Evolutionary conservation across 1,140 invertebrate species (phyloP).

Genomic region (Brachionus rotundiformis): DNA sequence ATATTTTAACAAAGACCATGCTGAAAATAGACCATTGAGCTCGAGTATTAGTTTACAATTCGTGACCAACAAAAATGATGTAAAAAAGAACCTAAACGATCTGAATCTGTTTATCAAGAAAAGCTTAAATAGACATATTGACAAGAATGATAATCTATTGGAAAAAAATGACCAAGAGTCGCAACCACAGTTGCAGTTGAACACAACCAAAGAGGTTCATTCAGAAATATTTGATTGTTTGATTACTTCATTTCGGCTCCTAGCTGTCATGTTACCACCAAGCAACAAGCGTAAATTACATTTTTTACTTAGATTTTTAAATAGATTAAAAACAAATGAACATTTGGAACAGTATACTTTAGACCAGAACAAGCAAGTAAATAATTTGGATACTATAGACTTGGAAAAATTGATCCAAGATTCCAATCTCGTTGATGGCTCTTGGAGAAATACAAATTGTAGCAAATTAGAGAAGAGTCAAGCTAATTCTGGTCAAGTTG

Average conservation of each 20-base stretch:
- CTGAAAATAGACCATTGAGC: not conserved
- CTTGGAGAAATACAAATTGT: not conserved
- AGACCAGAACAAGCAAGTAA: not conserved
- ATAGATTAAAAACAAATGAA: slow-evolving; percentile 27
- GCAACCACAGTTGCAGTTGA: not conserved
- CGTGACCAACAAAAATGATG: not conserved
- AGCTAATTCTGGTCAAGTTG: not conserved
- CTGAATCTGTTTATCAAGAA: slow-evolving; percentile 3
- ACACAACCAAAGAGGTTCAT: not conserved
- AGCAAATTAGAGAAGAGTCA: not conserved
- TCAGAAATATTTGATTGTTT: slow-evolving; percentile 13
- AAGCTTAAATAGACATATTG: not conserved
- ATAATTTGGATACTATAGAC: not conserved
- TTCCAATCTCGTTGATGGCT: not conserved
- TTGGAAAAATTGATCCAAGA: not conserved
- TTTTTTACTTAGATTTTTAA: slow-evolving; percentile 41
- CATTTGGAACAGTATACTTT: not conserved
- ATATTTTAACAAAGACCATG: not conserved
- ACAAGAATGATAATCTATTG: not conserved
- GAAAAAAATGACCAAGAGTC: not conserved
- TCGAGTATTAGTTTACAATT: not conserved
- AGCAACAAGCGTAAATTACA: slow-evolving; percentile 47
- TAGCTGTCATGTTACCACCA: slow-evolving; percentile 33
- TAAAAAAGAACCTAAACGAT: not conserved
- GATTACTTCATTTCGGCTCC: not conserved